These are phyloP conservation scores for Drosophila multiciliata DNA, from an alignment of 2,888 invertebrate species.

Conservation along the genomic window DNA sequence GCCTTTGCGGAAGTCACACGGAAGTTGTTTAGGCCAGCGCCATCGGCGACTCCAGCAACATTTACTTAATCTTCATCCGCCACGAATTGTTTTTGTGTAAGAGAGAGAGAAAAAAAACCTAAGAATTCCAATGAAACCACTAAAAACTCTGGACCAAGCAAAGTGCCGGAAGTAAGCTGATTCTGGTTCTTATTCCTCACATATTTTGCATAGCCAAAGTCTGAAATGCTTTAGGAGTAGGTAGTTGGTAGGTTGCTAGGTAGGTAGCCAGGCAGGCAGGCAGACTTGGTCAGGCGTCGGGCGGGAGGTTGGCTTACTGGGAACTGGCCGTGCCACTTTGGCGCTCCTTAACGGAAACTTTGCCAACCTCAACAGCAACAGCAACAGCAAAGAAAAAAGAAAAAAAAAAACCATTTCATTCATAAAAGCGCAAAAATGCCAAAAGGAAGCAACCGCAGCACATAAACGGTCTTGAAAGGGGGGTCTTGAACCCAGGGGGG, in stretches of 20 bases:
- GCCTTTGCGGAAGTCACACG: conserved; percentile 73
- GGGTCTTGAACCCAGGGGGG: neutral
- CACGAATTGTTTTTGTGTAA: conserved; percentile 34
- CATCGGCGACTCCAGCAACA: conserved; percentile 19
- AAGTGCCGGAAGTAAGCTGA: conserved; percentile 49
- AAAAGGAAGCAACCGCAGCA: conserved; percentile 70
- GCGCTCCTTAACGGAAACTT: conserved; percentile 77
- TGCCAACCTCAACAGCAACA: conserved; percentile 67
- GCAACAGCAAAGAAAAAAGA: conserved; percentile 29
- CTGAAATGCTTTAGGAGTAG: conserved; percentile 4
- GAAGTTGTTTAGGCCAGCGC: conserved; percentile 76
- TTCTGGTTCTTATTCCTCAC: conserved; percentile 30
- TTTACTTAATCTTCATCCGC: conserved; percentile 52
- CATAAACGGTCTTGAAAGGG: conserved; percentile 38
- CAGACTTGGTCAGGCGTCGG: conserved; percentile 1
- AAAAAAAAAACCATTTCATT: conserved; percentile 65
- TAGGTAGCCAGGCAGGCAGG: neutral
- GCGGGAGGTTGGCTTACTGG: conserved; percentile 19
- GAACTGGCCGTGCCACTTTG: conserved; percentile 75
- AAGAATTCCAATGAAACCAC: conserved; percentile 66
- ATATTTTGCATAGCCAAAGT: conserved; percentile 51
- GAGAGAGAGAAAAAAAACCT: neutral
- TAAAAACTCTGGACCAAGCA: conserved; percentile 16
- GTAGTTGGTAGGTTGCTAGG: neutral
- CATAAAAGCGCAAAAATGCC: conserved; percentile 77